Base-by-base conservation (phyloP, 2,888 invertebrate species). In the Trachelus troglodyta region DNA sequence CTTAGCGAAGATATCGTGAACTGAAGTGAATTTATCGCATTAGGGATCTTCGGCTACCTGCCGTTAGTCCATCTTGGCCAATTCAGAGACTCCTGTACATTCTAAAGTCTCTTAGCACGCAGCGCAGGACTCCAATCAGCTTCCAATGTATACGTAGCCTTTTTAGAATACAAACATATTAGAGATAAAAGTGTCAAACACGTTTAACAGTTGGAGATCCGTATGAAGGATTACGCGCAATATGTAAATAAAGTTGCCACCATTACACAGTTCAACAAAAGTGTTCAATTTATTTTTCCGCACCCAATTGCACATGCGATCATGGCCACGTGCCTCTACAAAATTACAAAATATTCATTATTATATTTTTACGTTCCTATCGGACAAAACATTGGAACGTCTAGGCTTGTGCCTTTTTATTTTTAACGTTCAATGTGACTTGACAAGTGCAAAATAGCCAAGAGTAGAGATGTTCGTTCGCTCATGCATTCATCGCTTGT, bases 161-260 rank as follows among this genome's bases (percentile, higher is more conserved):
- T 69, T 37, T 77, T 85, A 85, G 80, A 79, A 74, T 84, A 84
- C 69, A 30, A 69, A 33, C 68, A 79, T 69, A 80, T 69, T 30
- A 15, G 15, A 15, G 40, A 33, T 74, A 76, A 79, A 71, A 30
- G 69, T 69, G 69, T 69, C 69, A 75, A 80, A 80, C 80, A 79
- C 77, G 78, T 82, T 79, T 83, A 83, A 85, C 74, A 79, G 79
- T 80, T 75, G 78, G 33, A 82, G 83, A 83, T 79, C 80, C 77
- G 79, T 73, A 76, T 33, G n/a, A 78, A 71, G 31, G 78, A 77
- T 80, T 75, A 76, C 76, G 76, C 83, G 78, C 80, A 83, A 80
- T 40, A 83, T 85, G 87, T 88, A 88, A 88, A 89, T 89, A 88
- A 89, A 88, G 84, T 84, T 85, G 87, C 85, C 84, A 86, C 86